Evolutionary conservation across 2,797 vertebrate species (phyloP).

Genomic region (Cyprinodon diabolis): DNA sequence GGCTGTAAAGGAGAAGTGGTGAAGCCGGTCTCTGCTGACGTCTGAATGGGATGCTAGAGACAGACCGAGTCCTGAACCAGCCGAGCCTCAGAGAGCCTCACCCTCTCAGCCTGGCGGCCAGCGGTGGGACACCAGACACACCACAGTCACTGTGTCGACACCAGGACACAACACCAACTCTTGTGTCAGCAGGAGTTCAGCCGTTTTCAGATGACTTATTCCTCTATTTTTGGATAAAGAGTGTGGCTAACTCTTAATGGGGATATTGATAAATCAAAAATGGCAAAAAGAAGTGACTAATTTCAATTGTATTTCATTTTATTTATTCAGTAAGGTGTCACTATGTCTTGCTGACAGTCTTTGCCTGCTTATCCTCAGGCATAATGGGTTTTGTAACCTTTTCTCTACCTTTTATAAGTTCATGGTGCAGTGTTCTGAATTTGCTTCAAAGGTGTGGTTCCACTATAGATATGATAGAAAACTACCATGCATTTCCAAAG

Average conservation of each 20-base stretch:
- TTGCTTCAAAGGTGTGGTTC: no score
- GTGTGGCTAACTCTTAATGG: neutral
- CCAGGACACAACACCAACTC: constrained; percentile 41
- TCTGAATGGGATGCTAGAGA: constrained; percentile 71
- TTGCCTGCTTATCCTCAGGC: neutral
- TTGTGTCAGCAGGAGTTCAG: constrained; percentile 66
- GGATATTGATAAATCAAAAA: neutral
- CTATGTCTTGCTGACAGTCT: neutral
- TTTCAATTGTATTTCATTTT: neutral
- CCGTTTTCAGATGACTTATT: constrained; percentile 31
- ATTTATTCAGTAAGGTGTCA: no score
- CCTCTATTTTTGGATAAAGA: constrained; percentile 20
- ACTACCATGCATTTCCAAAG: no score
- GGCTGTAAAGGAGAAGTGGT: constrained; percentile 78
- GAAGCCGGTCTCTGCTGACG: constrained; percentile 79
- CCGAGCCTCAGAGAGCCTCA: constrained; percentile 68
- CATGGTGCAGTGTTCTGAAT: no score
- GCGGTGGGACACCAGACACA: constrained; percentile 67
- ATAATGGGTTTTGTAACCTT: neutral
- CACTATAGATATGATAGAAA: no score
- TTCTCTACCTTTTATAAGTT: neutral
- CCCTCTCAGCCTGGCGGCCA: constrained; percentile 65
- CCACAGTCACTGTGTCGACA: constrained; percentile 54
- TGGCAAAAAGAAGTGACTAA: neutral
- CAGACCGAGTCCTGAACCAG: constrained; percentile 52